These are phyloP conservation scores for Gryon sp. DNA, from an alignment of 1,140 invertebrate species.

Conservation along the genomic window DNA sequence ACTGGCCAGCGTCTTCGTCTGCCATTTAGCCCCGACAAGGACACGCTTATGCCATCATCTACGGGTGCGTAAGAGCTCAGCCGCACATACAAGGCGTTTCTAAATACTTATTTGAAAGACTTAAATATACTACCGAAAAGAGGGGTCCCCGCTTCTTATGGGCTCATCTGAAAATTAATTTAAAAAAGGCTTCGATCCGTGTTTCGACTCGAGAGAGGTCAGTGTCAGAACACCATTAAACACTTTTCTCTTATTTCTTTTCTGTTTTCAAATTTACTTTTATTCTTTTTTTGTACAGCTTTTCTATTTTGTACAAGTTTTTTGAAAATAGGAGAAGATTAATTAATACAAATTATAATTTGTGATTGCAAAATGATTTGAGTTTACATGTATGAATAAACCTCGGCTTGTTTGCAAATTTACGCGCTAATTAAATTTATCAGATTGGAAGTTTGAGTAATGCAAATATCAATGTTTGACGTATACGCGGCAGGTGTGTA, in stretches of 20 bases:
- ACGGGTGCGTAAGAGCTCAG: not conserved
- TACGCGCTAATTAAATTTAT: constrained; percentile 47
- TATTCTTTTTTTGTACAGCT: no score
- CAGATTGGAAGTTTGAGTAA: constrained; percentile 28
- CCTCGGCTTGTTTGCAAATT: no score
- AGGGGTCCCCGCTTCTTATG: no score
- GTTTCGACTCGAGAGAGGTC: constrained; percentile 23
- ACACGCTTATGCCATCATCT: constrained; percentile 1
- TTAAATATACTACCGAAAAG: constrained; percentile 57
- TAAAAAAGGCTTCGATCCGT: constrained; percentile 42
- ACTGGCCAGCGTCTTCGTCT: constrained; percentile 29
- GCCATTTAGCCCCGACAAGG: constrained; percentile 31
- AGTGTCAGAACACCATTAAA: constrained; percentile 34
- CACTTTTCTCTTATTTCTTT: no score
- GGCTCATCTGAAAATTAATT: constrained; percentile 56
- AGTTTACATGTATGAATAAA: no score
- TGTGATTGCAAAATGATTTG: no score
- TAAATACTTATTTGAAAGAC: constrained; percentile 56
- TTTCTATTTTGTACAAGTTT: no score
- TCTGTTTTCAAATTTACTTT: no score
- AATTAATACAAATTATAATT: no score
- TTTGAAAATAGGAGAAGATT: no score
- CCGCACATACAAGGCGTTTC: constrained; percentile 44
- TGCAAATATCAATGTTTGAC: constrained; percentile 38
- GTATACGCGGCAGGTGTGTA: constrained; percentile 2